A percentile compares a stretch with the other conserved stretches of the same genome.
These are phyloP conservation scores for Mayetiola destructor DNA, from an alignment of 2,888 invertebrate genomes.

Conservation along the genomic window DNA sequence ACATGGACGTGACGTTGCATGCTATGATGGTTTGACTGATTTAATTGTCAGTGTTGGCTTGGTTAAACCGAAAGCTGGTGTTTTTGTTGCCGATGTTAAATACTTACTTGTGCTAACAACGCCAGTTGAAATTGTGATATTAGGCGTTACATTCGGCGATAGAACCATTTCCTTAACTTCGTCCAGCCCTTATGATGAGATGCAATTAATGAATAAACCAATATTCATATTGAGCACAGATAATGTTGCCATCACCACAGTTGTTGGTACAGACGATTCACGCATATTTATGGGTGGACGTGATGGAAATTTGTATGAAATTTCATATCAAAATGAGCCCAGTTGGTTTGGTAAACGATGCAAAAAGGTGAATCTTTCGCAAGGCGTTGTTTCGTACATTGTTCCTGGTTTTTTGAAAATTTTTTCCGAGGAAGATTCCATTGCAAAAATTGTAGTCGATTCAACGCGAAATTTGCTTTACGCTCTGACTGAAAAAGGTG, in stretches of 20 bases:
- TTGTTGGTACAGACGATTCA: constrained; percentile 67
- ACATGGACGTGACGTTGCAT: constrained; percentile 87
- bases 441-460: constrained; percentile 78
- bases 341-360: constrained; percentile 94
- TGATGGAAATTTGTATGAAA: constrained; percentile 89
- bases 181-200: constrained; percentile 43
- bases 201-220: constrained; percentile 88
- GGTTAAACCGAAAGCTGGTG: constrained; percentile 72
- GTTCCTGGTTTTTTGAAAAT: constrained; percentile 81
- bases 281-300: constrained; percentile 89
- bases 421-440: constrained; percentile 67
- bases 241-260: constrained; percentile 67
- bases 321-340: constrained; percentile 79
- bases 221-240: constrained; percentile 85
- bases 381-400: constrained; percentile 69
- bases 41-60: constrained; percentile 88
- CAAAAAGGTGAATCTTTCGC: constrained; percentile 88
- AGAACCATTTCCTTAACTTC: constrained; percentile 18
- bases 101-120: constrained; percentile 84
- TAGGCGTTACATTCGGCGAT: constrained; percentile 33
- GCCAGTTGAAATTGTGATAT: constrained; percentile 73
- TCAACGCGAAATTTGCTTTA: constrained; percentile 79
- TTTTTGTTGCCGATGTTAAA: constrained; percentile 81
- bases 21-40: constrained; percentile 89
- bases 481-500: constrained; percentile 77